Evolutionary conservation across 2,113 vertebrate species (phyloP), one percentile per base, ranked within the genome.

Genomic region (Cavia porcellus): DNA sequence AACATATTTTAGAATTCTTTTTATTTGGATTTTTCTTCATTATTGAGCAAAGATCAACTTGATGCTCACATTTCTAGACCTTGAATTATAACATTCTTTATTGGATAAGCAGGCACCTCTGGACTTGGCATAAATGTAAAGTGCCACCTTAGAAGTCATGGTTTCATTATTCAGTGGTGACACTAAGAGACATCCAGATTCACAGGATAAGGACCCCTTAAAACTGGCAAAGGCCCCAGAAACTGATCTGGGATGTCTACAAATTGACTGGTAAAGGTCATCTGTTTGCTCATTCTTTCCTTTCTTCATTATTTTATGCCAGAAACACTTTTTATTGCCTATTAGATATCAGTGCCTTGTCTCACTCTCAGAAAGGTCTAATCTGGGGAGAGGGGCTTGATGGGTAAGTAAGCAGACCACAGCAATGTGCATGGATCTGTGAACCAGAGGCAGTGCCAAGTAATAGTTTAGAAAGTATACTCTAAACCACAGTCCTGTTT

Each of bases 1-100:
- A 97, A 93, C 13, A 7, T 52, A 70, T 89, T 25, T 91, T 92
- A 80, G 66, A 95, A 80, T 89, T 90, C 42, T 52, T 50, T 75
- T 92, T 85, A 52, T 72, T 92, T 75, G 30, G 12, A 32, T 45
- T 94, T 93, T 74, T 82, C 45, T 84, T 86, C 77, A 20, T 77
- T 80, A n/a, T 47, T 64, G 42, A 84, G 62, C 80, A 84, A 22
- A 96, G 47, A 91, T 15, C 80, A 83, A 83, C 35, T 22, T 79
- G 28, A 45, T 42, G 52, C 55, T 90, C 68, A 12, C 19, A 87
- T 95, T 95, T 96, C 84, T 57, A 74, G 32, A 96, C n/a, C 87
- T 74, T 94, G 10, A 74, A 38, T 35, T 90, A 90, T 47, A 15
- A 59, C 25, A 57, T 72, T 89, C n/a, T 64, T 95, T 86, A 59